A percentile compares a stretch with the other conserved stretches of the same genome.
These are phyloP conservation scores for Euspilapteryx auroguttella DNA, from an alignment of 2,888 invertebrate species.

Conservation along the genomic window DNA sequence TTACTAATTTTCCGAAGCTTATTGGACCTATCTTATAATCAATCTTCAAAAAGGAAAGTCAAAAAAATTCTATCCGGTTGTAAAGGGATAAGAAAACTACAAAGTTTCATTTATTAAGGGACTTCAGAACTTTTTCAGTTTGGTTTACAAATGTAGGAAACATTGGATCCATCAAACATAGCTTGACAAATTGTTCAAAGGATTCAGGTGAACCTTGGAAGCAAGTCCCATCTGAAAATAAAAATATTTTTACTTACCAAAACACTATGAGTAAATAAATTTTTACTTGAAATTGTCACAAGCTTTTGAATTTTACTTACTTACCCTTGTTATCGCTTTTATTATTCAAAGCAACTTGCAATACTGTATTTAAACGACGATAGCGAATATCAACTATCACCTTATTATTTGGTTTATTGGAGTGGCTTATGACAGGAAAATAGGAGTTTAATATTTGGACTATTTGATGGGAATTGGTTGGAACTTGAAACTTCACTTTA, in stretches of 20 bases:
- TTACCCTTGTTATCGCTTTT: constrained; percentile 22
- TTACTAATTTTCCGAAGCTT: too few relatives aligned
- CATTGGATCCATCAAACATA: constrained; percentile 36
- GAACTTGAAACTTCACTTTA: constrained; percentile 39
- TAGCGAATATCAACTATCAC: constrained; percentile 11
- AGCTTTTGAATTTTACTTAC: background rate
- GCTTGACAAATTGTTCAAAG: constrained; percentile 24
- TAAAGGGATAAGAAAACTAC: too few relatives aligned
- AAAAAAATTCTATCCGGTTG: background rate
- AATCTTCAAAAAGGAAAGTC: background rate
- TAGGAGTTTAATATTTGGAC: constrained; percentile 18
- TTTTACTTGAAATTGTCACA: background rate
- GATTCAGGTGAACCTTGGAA: constrained; percentile 12
- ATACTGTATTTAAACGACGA: constrained; percentile 25
- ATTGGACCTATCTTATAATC: too few relatives aligned
- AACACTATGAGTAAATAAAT: background rate
- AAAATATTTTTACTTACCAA: constrained; percentile 1
- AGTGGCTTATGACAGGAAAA: constrained; percentile 25
- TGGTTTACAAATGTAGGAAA: constrained; percentile 26
- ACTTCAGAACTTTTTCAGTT: constrained; percentile 21
- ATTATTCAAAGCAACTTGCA: constrained; percentile 21
- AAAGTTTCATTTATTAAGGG: constrained; percentile 7
- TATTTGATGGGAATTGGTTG: constrained; percentile 14
- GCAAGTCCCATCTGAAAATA: constrained; percentile 10
- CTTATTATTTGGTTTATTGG: constrained; percentile 9